Base-by-base conservation (phyloP, 2,888 invertebrate genomes). In the Euphydryas editha region DNA sequence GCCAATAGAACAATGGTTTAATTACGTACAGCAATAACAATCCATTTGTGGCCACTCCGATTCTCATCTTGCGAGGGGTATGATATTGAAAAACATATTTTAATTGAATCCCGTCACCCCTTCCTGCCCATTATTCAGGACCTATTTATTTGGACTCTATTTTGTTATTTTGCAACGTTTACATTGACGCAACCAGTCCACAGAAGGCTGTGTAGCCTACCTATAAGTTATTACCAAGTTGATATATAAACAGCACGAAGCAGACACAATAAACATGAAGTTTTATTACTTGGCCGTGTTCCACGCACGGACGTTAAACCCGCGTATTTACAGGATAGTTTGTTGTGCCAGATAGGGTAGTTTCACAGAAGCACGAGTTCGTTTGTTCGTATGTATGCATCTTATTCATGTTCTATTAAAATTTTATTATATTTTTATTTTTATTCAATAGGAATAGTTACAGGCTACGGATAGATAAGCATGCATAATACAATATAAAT, bases 271-370 rank as follows among this genome's bases (percentile, higher is more conserved):
- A 88, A 90, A 91, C 92, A 90, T 88, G 84, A 87, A 87, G 87
- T 90, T 91, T 92, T 91, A 92, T 91, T 88, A 89, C 87, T 92
- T 92, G 92, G 92, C 92, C 85, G 81, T 85, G 88, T 89, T 92
- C 92, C 92, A 92, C 88, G 87, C 87, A 84, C 81, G 85, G 82
- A 82, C 84, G 86, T 88, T 87, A 87, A 89, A 85, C 86, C 86
- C 82, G 81, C 80, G 85, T 87, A 84, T 88, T 87, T 86, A 85
- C 86, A 83, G 78, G 81, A 81, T 81, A 80, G 86, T 84, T 83
- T 80, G 82, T 78, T 81, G 84, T 77, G 76, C 76, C 72, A 73
- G 77, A 81, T 77, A 79, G 78, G 72, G 66, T 59, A 46, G 58
- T 61, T 68, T 56, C 57, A 65, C 49, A 46, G 66, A 57, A 59